Percentiles rank a stretch among this genome's conserved stretches.
phyloP scores from a whole-genome alignment of 2,113 vertebrate genomes.

The Neodon shergylaensis region DNA sequence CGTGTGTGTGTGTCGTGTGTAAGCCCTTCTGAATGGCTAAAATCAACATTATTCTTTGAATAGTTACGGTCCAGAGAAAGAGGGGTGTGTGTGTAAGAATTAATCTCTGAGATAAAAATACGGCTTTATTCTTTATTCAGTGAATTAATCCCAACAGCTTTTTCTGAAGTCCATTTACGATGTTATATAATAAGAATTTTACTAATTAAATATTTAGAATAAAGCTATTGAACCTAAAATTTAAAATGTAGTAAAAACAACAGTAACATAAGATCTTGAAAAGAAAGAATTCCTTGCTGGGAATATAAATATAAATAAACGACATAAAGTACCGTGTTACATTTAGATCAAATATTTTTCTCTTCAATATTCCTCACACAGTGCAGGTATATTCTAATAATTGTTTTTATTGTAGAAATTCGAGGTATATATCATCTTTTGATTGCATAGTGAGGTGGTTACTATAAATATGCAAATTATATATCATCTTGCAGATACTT shows the following conservation, averaged over 20 bases:
- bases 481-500: background rate
- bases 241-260: background rate
- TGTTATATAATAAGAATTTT: background rate
- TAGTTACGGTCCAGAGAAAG: background rate
- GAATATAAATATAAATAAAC: background rate
- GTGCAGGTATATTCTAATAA: background rate
- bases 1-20: background rate
- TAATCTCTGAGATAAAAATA: background rate
- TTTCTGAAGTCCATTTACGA: background rate
- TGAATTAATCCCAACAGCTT: background rate
- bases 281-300: background rate
- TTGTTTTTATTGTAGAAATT: background rate
- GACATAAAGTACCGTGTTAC: background rate
- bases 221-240: background rate
- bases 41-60: background rate
- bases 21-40: background rate
- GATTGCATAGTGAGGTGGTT: background rate
- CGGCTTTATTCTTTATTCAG: background rate
- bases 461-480: background rate
- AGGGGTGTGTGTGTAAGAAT: background rate
- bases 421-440: background rate
- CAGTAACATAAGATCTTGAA: background rate
- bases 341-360: background rate
- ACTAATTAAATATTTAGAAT: background rate
- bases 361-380: background rate